phyloP scores from a whole-genome alignment of 2,113 vertebrate genomes.

The Dipodomys ordii region DNA sequence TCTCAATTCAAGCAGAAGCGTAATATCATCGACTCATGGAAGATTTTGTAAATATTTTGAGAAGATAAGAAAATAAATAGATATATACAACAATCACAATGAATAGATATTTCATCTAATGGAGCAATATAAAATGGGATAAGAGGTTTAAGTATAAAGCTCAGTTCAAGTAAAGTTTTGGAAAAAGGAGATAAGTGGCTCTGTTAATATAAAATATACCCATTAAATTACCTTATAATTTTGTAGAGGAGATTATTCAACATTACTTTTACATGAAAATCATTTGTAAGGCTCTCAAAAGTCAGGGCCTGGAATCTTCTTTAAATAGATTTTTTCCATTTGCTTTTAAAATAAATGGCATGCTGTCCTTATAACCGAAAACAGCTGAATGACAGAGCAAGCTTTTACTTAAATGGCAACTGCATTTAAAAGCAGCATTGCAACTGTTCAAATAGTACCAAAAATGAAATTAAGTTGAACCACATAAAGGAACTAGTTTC shows the following conservation, averaged over 20 bases:
- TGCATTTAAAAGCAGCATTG: constrained; percentile 49
- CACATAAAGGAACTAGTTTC: constrained; percentile 13
- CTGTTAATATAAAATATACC: background rate
- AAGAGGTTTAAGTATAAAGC: background rate
- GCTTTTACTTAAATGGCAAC: constrained; percentile 34
- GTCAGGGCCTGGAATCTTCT: background rate
- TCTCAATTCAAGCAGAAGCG: background rate
- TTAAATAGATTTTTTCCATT: constrained; percentile 62
- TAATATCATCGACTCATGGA: background rate
- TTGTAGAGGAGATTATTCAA: background rate
- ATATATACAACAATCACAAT: background rate
- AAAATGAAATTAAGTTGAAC: constrained; percentile 23
- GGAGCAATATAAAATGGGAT: background rate
- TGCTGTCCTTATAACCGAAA: constrained; percentile 59
- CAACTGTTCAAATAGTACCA: background rate
- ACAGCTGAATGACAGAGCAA: constrained; percentile 48
- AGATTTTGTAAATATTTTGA: background rate
- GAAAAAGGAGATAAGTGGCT: background rate
- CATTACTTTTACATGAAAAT: constrained; percentile 36
- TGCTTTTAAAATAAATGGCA: constrained; percentile 61
- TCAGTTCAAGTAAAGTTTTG: constrained; percentile 37
- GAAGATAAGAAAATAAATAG: constrained; percentile 9
- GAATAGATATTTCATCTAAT: too few relatives aligned
- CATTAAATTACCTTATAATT: background rate
- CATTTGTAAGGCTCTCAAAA: constrained; percentile 17